Evolutionary conservation across 2,113 vertebrate genomes (phyloP).

Genomic region (Litocranius walleri): DNA sequence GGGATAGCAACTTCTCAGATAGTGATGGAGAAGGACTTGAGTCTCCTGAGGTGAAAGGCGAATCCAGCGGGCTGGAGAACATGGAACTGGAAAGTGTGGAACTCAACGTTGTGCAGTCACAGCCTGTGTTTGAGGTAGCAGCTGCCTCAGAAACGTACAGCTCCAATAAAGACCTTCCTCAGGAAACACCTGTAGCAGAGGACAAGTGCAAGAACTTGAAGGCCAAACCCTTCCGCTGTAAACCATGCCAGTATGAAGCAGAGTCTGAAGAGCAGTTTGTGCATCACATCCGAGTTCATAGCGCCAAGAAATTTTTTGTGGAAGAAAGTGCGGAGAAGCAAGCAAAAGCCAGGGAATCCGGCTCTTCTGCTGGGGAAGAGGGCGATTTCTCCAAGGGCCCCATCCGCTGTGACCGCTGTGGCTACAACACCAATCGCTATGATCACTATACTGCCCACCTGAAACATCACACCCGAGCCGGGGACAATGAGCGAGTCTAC

Average conservation of each 20-base stretch:
- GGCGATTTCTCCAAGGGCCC: constrained; percentile 90
- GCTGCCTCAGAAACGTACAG: constrained; percentile 67
- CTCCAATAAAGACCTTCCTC: constrained; percentile 68
- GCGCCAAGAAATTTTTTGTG: constrained; percentile 92
- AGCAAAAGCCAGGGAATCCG: constrained; percentile 81
- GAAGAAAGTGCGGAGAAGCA: constrained; percentile 88
- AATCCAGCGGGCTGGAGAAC: constrained; percentile 64
- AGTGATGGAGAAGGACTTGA: constrained; percentile 90
- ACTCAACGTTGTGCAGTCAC: constrained; percentile 50
- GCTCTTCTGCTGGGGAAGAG: constrained; percentile 76
- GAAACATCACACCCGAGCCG: constrained; percentile 94
- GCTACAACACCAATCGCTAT: constrained; percentile 97
- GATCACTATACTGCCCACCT: constrained; percentile 98
- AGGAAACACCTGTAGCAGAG: constrained; percentile 61
- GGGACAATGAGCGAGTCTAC: constrained; percentile 91
- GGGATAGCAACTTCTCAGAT: constrained; percentile 89
- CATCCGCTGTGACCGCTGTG: constrained; percentile 95
- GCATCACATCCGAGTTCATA: constrained; percentile 91
- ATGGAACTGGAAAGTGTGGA: constrained; percentile 67
- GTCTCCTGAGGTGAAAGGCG: constrained; percentile 59
- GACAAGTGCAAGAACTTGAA: constrained; percentile 85
- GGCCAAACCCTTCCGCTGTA: constrained; percentile 95
- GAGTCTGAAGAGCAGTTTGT: constrained; percentile 94
- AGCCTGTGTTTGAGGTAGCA: constrained; percentile 52
- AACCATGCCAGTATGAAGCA: constrained; percentile 94